These are phyloP conservation scores for Delichon dasypus DNA, from an alignment of 2,797 vertebrate genomes.

Conservation along the genomic window DNA sequence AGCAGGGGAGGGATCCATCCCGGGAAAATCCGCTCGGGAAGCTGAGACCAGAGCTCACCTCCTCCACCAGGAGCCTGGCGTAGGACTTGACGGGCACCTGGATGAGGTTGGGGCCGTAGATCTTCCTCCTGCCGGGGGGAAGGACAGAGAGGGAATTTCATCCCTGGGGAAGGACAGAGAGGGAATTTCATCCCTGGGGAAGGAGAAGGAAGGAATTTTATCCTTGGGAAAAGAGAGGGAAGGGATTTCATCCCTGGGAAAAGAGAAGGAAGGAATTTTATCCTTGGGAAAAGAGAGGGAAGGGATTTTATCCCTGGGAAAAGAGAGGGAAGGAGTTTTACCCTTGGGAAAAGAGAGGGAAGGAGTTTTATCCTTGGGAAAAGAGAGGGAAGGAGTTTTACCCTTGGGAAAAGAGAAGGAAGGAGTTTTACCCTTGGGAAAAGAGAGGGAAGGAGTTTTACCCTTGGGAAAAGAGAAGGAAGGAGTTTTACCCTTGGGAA, in stretches of 20 bases:
- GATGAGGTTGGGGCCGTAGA: neutral
- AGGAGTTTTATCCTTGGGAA: neutral
- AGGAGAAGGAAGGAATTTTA: neutral
- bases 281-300: too few species aligned
- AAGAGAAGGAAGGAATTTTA: too few species aligned
- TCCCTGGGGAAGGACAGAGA: too few species aligned
- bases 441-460: neutral
- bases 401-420: too few species aligned
- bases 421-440: too few species aligned
- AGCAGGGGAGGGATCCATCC: neutral
- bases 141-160: neutral
- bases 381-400: too few species aligned
- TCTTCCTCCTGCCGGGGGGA: neutral
- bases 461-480: neutral
- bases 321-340: too few species aligned
- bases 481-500: neutral
- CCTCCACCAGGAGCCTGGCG: neutral
- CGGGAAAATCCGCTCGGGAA: neutral
- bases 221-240: neutral
- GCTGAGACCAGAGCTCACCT: neutral
- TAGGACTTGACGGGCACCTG: neutral
- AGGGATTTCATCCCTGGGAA: too few species aligned
- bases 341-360: too few species aligned
- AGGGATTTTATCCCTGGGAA: too few species aligned
- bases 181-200: neutral